A percentile compares a stretch with the other conserved stretches of the same genome.
Conservation (phyloP, 1,140 invertebrate genomes). For the Tribolium madens region DNA sequence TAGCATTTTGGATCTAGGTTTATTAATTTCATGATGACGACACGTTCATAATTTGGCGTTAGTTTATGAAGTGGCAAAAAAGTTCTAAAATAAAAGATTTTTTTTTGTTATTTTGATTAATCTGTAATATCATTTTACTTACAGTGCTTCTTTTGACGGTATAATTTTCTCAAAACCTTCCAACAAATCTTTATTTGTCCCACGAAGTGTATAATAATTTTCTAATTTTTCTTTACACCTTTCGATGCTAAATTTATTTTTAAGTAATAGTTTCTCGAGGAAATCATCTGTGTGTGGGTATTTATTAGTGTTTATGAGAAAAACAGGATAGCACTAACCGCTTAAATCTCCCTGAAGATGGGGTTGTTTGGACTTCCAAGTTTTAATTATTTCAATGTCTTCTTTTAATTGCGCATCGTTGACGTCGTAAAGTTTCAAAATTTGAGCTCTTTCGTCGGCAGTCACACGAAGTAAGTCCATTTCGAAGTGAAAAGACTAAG, state of each 20-base stretch:
- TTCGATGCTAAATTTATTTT: slow-evolving; percentile 40
- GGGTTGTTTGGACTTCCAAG: slow-evolving; percentile 4
- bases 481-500: background rate
- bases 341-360: background rate
- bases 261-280: slow-evolving; percentile 32
- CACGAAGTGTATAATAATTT: slow-evolving; percentile 20
- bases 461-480: slow-evolving; percentile 8
- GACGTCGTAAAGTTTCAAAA: slow-evolving; percentile 13
- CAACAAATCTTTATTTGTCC: background rate
- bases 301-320: background rate
- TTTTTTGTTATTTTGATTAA: background rate
- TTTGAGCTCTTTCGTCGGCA: background rate
- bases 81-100: slow-evolving; percentile 27
- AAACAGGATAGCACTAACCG: background rate
- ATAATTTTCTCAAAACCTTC: slow-evolving; percentile 9
- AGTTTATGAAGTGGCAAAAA: slow-evolving; percentile 1
- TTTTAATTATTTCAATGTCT: slow-evolving; percentile 4
- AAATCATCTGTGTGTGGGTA: slow-evolving; percentile 24
- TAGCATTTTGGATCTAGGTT: background rate
- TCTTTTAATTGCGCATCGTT: background rate
- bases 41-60: background rate
- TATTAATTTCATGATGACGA: slow-evolving; percentile 16
- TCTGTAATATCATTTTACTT: background rate
- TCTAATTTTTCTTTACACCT: slow-evolving; percentile 38
- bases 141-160: slow-evolving; percentile 9